phyloP scores from a whole-genome alignment of 2,888 invertebrate genomes.

The Pteria penguin region DNA sequence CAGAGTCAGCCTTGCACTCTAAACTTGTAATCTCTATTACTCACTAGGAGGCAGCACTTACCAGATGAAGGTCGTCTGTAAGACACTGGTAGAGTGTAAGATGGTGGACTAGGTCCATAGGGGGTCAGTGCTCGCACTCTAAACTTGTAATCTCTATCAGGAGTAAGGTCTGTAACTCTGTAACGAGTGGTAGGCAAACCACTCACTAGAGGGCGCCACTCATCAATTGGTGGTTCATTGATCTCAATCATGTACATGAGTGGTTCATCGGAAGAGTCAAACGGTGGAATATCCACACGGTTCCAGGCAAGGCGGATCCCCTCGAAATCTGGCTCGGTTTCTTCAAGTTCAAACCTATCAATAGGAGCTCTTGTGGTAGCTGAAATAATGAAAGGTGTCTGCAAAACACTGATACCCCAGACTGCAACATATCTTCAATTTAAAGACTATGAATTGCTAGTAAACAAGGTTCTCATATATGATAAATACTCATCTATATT shows the following conservation, averaged over 20 bases:
- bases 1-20: too few species aligned
- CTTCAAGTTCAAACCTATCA: constrained; percentile 64
- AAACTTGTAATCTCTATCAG: constrained; percentile 92
- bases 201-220: constrained; percentile 75
- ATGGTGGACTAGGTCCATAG: constrained; percentile 97
- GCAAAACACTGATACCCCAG: too few species aligned
- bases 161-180: constrained; percentile 66
- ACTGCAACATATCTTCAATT: too few species aligned
- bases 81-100: constrained; percentile 83
- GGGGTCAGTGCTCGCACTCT: constrained; percentile 97
- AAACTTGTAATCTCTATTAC: too few species aligned
- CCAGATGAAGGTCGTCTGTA: constrained; percentile 57
- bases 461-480: too few species aligned
- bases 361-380: constrained; percentile 66
- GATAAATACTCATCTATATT: too few species aligned
- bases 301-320: constrained; percentile 70
- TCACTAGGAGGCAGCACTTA: constrained; percentile 47
- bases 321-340: constrained; percentile 66
- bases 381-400: too few species aligned
- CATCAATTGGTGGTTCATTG: constrained; percentile 65
- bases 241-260: constrained; percentile 73
- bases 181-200: constrained; percentile 73
- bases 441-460: too few species aligned
- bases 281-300: constrained; percentile 69
- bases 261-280: constrained; percentile 62